Evolutionary conservation across 2,797 vertebrate species (phyloP).

Genomic region (Bufotes viridis): DNA sequence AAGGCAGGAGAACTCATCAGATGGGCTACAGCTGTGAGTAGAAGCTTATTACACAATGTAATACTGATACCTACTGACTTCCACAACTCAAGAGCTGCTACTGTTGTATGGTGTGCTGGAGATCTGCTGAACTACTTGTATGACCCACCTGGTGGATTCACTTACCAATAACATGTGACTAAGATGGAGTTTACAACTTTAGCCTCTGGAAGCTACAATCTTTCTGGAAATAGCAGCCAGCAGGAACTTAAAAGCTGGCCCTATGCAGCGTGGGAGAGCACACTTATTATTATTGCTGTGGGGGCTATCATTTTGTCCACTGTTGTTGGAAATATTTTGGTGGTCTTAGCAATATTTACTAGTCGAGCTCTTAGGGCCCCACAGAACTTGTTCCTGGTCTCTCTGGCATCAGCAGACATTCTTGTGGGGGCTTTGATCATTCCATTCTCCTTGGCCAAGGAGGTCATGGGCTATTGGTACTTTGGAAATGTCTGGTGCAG

Average conservation of each 20-base stretch:
- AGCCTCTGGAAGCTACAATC: constrained; percentile 46
- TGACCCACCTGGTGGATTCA: not conserved
- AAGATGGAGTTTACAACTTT: constrained; percentile 68
- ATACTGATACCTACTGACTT: not conserved
- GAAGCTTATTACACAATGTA: not conserved
- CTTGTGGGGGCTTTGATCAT: constrained; percentile 89
- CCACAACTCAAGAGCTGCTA: not conserved
- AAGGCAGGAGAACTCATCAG: not conserved
- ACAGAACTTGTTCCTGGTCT: constrained; percentile 91
- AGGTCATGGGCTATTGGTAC: constrained; percentile 93
- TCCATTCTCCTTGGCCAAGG: constrained; percentile 89
- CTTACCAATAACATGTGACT: constrained; percentile 40
- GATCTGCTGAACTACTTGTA: not conserved
- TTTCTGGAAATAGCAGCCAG: constrained; percentile 64
- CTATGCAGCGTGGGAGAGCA: constrained; percentile 71
- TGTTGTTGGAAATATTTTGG: constrained; percentile 84
- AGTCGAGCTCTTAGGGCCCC: constrained; percentile 87
- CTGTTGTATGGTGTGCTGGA: not conserved
- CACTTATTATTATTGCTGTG: constrained; percentile 83
- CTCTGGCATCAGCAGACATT: constrained; percentile 88
- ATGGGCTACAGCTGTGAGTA: constrained; percentile 26
- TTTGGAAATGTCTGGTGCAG: constrained; percentile 90
- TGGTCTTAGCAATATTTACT: constrained; percentile 86
- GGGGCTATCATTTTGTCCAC: constrained; percentile 80
- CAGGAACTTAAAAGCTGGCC: constrained; percentile 63